phyloP scores from a whole-genome alignment of 2,797 vertebrate species.

The Pangasius krempfi region DNA sequence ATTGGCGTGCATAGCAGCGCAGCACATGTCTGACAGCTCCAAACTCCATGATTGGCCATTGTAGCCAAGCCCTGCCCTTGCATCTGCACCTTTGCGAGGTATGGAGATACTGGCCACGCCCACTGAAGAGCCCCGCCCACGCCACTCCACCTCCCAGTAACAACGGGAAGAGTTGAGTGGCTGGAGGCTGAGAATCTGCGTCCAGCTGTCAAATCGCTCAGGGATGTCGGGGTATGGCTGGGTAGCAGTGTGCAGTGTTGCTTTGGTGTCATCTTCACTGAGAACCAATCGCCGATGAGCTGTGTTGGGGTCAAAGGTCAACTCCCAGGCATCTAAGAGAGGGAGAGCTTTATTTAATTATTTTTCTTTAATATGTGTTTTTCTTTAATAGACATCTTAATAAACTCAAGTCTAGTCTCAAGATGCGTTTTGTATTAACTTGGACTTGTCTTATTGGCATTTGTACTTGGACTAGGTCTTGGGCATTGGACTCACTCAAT shows the following conservation, averaged over 20 bases:
- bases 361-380: neutral
- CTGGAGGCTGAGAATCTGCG: conserved; percentile 72
- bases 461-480: neutral
- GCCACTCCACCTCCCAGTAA: conserved; percentile 83
- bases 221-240: conserved; percentile 62
- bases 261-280: conserved; percentile 72
- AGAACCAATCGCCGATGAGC: conserved; percentile 75
- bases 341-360: neutral
- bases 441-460: neutral
- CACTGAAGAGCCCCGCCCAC: conserved; percentile 74
- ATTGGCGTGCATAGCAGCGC: conserved; percentile 76
- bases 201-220: conserved; percentile 77
- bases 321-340: conserved; percentile 67
- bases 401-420: neutral
- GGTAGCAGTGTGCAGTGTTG: conserved; percentile 65
- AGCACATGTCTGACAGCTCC: conserved; percentile 80
- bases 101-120: conserved; percentile 71
- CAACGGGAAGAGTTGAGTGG: conserved; percentile 64
- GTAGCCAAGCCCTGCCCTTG: conserved; percentile 75
- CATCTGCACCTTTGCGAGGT: conserved; percentile 71
- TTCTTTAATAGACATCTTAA: neutral
- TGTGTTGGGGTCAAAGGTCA: conserved; percentile 73
- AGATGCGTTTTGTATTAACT: neutral
- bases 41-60: conserved; percentile 81
- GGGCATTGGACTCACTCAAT: neutral